Evolutionary conservation across 2,888 invertebrate species (phyloP).

Genomic region (Apantesis nais): DNA sequence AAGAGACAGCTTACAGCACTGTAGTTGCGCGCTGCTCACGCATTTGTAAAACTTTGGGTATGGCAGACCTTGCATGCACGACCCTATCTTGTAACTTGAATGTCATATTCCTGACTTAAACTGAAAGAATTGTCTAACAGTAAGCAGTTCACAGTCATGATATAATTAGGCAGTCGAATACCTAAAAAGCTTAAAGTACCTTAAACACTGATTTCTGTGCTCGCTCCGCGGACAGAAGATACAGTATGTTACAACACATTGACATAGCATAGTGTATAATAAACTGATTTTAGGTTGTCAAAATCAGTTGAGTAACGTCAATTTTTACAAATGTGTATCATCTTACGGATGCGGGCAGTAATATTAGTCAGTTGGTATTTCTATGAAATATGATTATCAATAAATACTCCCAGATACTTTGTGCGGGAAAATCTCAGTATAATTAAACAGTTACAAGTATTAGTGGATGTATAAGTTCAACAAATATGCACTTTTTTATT

Average conservation of each 20-base stretch:
- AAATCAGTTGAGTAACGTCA: no score
- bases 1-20: no score
- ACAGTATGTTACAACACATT: not conserved
- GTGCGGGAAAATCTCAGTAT: constrained; percentile 8
- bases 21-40: no score
- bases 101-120: no score
- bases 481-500: not conserved
- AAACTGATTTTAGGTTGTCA: not conserved
- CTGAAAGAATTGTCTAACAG: no score
- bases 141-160: not conserved
- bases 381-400: not conserved
- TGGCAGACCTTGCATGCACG: no score
- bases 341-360: constrained; percentile 1
- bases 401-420: constrained; percentile 4
- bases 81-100: no score
- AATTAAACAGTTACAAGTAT: constrained; percentile 8
- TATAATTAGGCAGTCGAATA: not conserved
- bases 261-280: not conserved
- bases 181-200: not conserved
- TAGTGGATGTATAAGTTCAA: constrained; percentile 8
- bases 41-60: no score
- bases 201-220: not conserved
- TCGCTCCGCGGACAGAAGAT: not conserved
- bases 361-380: not conserved
- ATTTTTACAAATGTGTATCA: not conserved